Evolutionary conservation across 2,888 invertebrate species (phyloP).

Genomic region (Dryadula phaetusa): DNA sequence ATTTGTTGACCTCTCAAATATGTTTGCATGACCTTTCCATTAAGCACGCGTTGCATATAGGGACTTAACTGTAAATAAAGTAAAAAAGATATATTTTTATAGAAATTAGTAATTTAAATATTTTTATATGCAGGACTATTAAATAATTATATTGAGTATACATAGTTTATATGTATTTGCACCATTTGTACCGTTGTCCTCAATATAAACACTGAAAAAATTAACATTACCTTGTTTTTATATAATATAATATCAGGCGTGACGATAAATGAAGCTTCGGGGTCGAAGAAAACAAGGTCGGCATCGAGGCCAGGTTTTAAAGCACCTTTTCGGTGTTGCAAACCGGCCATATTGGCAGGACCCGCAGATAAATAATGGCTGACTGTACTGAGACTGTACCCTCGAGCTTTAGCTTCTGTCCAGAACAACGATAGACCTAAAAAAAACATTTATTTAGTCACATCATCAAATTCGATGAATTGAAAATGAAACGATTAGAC

Average conservation of each 20-base stretch:
- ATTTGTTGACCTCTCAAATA: slow-evolving; percentile 87
- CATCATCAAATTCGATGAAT: too few relatives aligned
- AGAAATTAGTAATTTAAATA: not conserved
- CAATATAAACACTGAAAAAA: not conserved
- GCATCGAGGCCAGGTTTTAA: slow-evolving; percentile 87
- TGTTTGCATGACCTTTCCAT: slow-evolving; percentile 86
- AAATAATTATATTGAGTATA: not conserved
- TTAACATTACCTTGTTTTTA: slow-evolving; percentile 85
- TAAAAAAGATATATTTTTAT: slow-evolving; percentile 14
- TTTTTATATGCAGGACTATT: too few relatives aligned
- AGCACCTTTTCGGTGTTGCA: slow-evolving; percentile 85
- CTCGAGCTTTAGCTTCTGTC: slow-evolving; percentile 85
- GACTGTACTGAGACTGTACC: slow-evolving; percentile 81
- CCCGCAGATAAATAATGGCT: slow-evolving; percentile 84
- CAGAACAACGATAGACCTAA: slow-evolving; percentile 87
- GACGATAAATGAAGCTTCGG: slow-evolving; percentile 85
- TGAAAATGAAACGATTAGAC: not conserved
- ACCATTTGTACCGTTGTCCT: too few relatives aligned
- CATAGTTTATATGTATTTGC: not conserved
- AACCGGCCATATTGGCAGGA: slow-evolving; percentile 86
- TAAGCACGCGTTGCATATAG: slow-evolving; percentile 85
- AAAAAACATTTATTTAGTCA: not conserved
- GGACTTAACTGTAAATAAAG: slow-evolving; percentile 84
- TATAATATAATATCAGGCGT: slow-evolving; percentile 84
- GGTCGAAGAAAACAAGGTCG: slow-evolving; percentile 89